Evolutionary conservation across 2,113 vertebrate genomes (phyloP), one percentile per base, ranked within the genome.

Genomic region (Tragulus kanchil): DNA sequence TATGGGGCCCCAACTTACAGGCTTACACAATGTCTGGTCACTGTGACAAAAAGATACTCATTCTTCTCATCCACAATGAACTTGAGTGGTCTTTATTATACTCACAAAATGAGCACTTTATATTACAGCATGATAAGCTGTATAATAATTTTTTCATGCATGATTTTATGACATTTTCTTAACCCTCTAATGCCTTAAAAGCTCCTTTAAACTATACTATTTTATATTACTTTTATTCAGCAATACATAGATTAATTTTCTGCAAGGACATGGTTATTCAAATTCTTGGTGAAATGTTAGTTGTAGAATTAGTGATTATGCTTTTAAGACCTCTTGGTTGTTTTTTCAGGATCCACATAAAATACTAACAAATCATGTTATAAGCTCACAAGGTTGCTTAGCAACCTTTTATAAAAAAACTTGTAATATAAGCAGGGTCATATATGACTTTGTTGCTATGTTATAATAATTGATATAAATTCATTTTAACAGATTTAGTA

Each of bases 231-330:
- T 93, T 87, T 96, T 50, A 21, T 79, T 93, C 28, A 81, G 12
- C 75, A 93, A 90, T 75, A n/a, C 26, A 25, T 90, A 50, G 7
- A 73, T 67, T 85, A 54, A 52, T 81, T 94, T 96, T 93, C 21
- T 87, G 31, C 81, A 87, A 84, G 31, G 17, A 88, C 5, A 73
- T 87, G 28, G 36, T 15, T 90, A 50, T 96, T 78, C 58, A 85
- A 90, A 93, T 85, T 93, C 59, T 85, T 93, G 31, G 59, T 90
- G 12, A 95, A 89, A 92, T 95, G 42, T 59, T 92, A 73, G 90
- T 73, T 92, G 17, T 64, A 71, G 14, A 78, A 73, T 93, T 93
- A 95, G 9, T 93, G 15, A 85, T 64, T 81, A 42, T 54, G 12
- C 64, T 94, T 84, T 79, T 82, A 92, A 91, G 83, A 93, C 90